phyloP scores from a whole-genome alignment of 1,140 invertebrate genomes.

The Drosophila orena region DNA sequence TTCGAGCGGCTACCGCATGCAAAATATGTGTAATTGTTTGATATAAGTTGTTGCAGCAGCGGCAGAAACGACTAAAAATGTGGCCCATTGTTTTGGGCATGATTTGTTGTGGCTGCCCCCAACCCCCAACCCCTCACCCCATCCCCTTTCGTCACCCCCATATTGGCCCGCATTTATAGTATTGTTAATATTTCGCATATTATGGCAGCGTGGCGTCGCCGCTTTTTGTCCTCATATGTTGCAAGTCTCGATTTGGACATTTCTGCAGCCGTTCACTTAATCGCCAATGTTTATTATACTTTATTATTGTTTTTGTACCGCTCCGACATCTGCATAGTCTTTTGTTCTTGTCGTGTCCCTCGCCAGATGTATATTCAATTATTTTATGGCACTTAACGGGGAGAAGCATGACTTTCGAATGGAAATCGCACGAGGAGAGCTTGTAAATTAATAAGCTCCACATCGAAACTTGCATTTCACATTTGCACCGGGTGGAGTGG shows the following conservation, averaged over 20 bases:
- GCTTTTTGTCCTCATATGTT: slow-evolving; percentile 62
- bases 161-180: slow-evolving; percentile 48
- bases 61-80: slow-evolving; percentile 69
- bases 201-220: slow-evolving; percentile 66
- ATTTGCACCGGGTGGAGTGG: no score
- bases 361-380: slow-evolving; percentile 44
- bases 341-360: slow-evolving; percentile 62
- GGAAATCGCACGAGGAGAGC: neutral
- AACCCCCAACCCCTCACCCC: neutral
- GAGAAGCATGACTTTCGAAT: slow-evolving; percentile 25
- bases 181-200: slow-evolving; percentile 81
- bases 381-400: slow-evolving; percentile 21
- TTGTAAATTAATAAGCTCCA: neutral
- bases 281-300: slow-evolving; percentile 77
- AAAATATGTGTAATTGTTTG: slow-evolving; percentile 85
- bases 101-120: slow-evolving; percentile 74
- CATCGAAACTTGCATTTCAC: neutral
- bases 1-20: slow-evolving; percentile 68
- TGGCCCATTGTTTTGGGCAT: slow-evolving; percentile 84
- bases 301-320: slow-evolving; percentile 66
- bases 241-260: slow-evolving; percentile 54
- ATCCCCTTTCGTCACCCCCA: neutral
- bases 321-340: slow-evolving; percentile 74
- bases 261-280: slow-evolving; percentile 60
- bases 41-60: slow-evolving; percentile 74